Evolutionary conservation across 2,797 vertebrate species (phyloP), one percentile per base, ranked within the genome.

Genomic region (Echiichthys vipera): DNA sequence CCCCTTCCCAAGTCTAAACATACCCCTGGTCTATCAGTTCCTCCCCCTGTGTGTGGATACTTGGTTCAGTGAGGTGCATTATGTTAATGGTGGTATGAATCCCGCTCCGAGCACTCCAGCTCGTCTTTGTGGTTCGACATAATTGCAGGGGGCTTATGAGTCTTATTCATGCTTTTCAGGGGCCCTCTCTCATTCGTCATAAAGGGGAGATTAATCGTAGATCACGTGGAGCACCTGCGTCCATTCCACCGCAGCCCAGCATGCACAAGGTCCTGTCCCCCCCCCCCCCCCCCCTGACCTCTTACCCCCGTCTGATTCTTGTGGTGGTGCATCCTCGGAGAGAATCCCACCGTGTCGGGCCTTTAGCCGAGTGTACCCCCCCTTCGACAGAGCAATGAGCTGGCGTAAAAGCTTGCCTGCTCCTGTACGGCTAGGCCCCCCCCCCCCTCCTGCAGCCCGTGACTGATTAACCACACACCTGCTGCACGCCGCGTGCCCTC

Each of bases 391-490:
- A 72, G 77, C 75, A 71, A 63, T 76, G 78, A 85, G 85, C 70
- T 77, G 57, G 65, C 29, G 72, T 81, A 75, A 87, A 80, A 84
- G 77, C 55, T 37, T 55, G 75, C 64, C 67, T 72, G 49, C 65
- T 68, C 68, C 70, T 14, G 70, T 91, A 89, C 81, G 86, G 87
- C 88, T 77, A 0, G 20, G 12, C 63, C 65, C 8, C 50, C 65
- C 64, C 49, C 49, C 54, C 72, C 66, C 66, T 58, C 65, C 77
- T 57, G 68, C 78, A 68, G 81, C 71, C 84, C 45, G 62, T 91
- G 88, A 92, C 92, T 92, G 88, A 92, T 94, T 92, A 94, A 90
- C 84, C 88, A 91, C 89, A 92, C 94, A 95, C 94, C 94, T 95
- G 93, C 93, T 84, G 81, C 84, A 86, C 77, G 84, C 88, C 85